A percentile compares a stretch with the other conserved stretches of the same genome.
Conservation (phyloP, 1,140 invertebrate species). For the Theocolax elegans region DNA sequence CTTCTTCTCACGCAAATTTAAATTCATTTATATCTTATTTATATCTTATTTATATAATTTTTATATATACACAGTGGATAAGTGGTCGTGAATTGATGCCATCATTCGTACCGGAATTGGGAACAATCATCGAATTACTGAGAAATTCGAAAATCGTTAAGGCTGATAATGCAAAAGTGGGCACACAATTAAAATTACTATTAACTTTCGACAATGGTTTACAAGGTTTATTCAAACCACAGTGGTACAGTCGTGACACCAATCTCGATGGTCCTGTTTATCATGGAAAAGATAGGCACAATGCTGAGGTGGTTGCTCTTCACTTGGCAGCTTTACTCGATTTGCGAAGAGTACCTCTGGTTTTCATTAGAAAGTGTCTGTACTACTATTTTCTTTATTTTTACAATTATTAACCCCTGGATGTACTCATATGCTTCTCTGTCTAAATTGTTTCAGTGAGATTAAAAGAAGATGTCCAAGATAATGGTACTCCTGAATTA, state of each 20-base stretch:
- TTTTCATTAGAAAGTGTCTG: constrained; percentile 75
- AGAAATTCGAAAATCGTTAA: constrained; percentile 76
- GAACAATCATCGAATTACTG: constrained; percentile 78
- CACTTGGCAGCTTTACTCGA: constrained; percentile 85
- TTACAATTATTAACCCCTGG: too few species aligned
- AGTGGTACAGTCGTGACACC: constrained; percentile 82
- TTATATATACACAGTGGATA: constrained; percentile 73
- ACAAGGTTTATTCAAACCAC: constrained; percentile 89
- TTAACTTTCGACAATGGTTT: constrained; percentile 82
- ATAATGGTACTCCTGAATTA: constrained; percentile 75
- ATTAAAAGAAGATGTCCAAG: constrained; percentile 78
- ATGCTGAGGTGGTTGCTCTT: constrained; percentile 96
- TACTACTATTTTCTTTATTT: neutral
- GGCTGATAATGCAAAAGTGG: constrained; percentile 81
- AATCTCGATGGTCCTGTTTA: constrained; percentile 85
- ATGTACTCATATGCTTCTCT: too few species aligned
- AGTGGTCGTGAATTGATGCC: constrained; percentile 76
- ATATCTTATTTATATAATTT: constrained; percentile 4
- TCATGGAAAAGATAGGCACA: constrained; percentile 89
- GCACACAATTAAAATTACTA: constrained; percentile 91
- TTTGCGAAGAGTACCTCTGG: constrained; percentile 82
- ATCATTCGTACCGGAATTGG: constrained; percentile 72
- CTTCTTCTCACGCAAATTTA: neutral
- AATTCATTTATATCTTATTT: constrained; percentile 3
- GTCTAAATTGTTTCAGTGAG: constrained; percentile 75